A percentile compares a stretch with the other conserved stretches of the same genome.
Evolutionary conservation across 2,888 invertebrate genomes (phyloP).

Genomic region (Leptopterna dolabrata): DNA sequence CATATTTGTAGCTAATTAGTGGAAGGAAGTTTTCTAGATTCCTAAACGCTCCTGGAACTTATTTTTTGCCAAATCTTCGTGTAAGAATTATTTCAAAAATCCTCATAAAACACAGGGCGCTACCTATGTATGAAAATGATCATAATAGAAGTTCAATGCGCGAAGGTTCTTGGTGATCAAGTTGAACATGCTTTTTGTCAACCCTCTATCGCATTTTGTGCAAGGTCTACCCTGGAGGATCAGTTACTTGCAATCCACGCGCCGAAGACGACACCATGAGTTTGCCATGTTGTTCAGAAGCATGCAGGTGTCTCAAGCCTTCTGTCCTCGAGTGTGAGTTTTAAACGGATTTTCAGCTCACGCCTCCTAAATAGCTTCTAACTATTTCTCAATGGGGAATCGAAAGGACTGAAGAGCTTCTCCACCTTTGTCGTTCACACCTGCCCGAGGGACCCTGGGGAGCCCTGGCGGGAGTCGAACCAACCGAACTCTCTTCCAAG

Average conservation of each 20-base stretch:
- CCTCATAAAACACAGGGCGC: too few relatives aligned
- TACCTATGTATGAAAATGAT: too few relatives aligned
- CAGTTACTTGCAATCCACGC: not conserved
- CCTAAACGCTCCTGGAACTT: too few relatives aligned
- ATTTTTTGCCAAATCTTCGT: too few relatives aligned
- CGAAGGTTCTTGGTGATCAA: too few relatives aligned
- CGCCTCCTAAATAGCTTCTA: constrained; percentile 47
- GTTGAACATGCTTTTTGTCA: too few relatives aligned
- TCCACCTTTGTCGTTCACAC: constrained; percentile 11
- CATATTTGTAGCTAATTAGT: too few relatives aligned
- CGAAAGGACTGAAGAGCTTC: not conserved
- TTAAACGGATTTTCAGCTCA: constrained; percentile 45
- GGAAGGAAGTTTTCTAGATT: too few relatives aligned
- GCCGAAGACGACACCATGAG: not conserved
- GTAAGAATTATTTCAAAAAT: too few relatives aligned
- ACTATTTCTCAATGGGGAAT: constrained; percentile 41
- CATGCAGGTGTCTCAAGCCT: not conserved
- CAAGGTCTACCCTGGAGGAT: too few relatives aligned
- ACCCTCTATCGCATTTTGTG: too few relatives aligned
- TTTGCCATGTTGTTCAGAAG: not conserved
- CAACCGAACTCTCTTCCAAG: not conserved
- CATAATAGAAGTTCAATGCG: too few relatives aligned
- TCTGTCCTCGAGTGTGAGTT: not conserved
- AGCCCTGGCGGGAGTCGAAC: not conserved
- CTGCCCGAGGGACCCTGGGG: constrained; percentile 28